Conservation (phyloP, 2,888 invertebrate genomes). For the Invenusta paracnida region DNA sequence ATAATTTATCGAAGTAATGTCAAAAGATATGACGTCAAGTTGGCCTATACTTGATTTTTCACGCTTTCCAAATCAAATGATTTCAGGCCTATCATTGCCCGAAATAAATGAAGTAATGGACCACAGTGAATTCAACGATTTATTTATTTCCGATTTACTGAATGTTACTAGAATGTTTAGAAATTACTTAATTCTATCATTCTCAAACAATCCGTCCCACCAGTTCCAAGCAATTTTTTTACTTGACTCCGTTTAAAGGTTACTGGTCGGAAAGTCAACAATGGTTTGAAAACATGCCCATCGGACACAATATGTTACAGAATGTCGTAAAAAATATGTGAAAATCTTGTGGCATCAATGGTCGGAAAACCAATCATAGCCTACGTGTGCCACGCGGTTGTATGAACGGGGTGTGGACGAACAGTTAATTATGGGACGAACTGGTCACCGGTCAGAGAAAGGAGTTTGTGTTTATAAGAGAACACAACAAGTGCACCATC, state of each 20-base stretch:
- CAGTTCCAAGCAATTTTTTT: too few relatives aligned
- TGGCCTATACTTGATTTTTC: too few relatives aligned
- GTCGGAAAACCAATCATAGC: conserved; percentile 30
- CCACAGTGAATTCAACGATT: too few relatives aligned
- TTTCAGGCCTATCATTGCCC: too few relatives aligned
- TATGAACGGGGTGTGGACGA: background rate
- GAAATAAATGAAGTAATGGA: too few relatives aligned
- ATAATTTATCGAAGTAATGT: too few relatives aligned
- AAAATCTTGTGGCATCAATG: conserved; percentile 2
- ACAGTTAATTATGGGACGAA: conserved; percentile 25
- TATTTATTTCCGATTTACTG: too few relatives aligned
- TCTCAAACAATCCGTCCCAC: too few relatives aligned
- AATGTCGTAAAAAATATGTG: conserved; percentile 33
- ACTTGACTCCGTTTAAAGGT: conserved; percentile 19
- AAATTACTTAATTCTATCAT: too few relatives aligned
- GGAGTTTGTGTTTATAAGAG: conserved; percentile 1
- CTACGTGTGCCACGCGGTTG: conserved; percentile 7
- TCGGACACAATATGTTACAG: conserved; percentile 11
- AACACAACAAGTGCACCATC: background rate
- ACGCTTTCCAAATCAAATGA: too few relatives aligned
- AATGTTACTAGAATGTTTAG: too few relatives aligned
- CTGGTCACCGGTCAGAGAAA: conserved; percentile 27
- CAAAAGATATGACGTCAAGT: too few relatives aligned
- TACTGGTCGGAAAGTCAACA: background rate
- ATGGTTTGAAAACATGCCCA: background rate